Evolutionary conservation across 1,140 invertebrate species (phyloP).

Genomic region (Bombus pyrosoma): DNA sequence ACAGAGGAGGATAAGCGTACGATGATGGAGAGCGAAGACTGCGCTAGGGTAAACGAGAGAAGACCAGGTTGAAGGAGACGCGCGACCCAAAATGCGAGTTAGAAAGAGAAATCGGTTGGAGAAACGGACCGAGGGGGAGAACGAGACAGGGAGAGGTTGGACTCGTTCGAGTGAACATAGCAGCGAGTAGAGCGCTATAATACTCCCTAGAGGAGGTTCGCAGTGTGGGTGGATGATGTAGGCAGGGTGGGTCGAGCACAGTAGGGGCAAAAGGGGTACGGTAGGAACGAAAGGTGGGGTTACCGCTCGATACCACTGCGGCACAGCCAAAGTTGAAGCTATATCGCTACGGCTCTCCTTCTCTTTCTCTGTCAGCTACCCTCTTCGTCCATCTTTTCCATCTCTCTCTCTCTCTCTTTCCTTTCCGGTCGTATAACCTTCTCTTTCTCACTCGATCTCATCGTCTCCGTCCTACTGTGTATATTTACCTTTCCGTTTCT

Average conservation of each 20-base stretch:
- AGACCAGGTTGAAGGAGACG: slow-evolving; percentile 31
- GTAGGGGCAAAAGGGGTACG: slow-evolving; percentile 45
- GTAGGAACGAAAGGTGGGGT: slow-evolving; percentile 69
- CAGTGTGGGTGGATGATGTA: slow-evolving; percentile 56
- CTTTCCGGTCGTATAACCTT: background rate
- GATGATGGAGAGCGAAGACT: slow-evolving; percentile 28
- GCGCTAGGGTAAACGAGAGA: slow-evolving; percentile 46
- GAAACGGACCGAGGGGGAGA: slow-evolving; percentile 8
- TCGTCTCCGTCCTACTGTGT: slow-evolving; percentile 32
- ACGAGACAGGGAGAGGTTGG: slow-evolving; percentile 38
- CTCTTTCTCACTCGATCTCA: slow-evolving; percentile 8
- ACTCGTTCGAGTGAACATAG: slow-evolving; percentile 60
- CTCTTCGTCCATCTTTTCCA: background rate
- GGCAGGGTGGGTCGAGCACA: slow-evolving; percentile 54
- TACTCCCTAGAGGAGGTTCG: slow-evolving; percentile 53
- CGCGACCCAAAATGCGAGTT: background rate
- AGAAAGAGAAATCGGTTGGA: slow-evolving; percentile 29
- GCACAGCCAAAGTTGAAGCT: slow-evolving; percentile 80
- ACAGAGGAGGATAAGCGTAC: background rate
- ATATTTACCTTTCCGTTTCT: slow-evolving; percentile 44
- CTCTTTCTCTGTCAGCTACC: slow-evolving; percentile 5
- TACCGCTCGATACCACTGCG: slow-evolving; percentile 82
- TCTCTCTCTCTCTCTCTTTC: background rate
- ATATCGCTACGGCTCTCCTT: slow-evolving; percentile 57
- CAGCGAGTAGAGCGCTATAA: slow-evolving; percentile 67